Evolutionary conservation across 2,888 invertebrate species (phyloP), one percentile per base, ranked within the genome.

Genomic region (Athalia circularis): DNA sequence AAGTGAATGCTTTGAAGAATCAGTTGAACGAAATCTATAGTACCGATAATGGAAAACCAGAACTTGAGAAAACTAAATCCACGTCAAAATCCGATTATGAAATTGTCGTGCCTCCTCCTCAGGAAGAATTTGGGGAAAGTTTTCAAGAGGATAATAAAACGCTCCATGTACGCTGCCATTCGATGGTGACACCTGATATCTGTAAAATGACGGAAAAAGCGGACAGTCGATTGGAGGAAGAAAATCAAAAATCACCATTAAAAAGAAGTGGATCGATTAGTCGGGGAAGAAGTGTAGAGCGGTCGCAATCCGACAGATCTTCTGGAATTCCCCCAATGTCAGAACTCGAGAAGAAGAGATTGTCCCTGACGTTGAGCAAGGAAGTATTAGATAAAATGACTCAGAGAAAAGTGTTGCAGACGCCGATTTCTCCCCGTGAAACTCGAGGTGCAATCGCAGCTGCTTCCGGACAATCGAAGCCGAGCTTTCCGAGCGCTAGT

Each of bases 11-110:
- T 47, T 91, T 97, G 62, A 96, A 96, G 88, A 93, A 93, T 83
- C 96, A 96, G 87, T 89, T 97, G 0, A 95, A 94, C 83, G 96
- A 96, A 82, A 96, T 97, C 80, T 97, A 96, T 83, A 94, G 95
- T 74, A 93, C 92, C 84, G 93, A 93, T 81, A 88, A 92, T 70
- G 78, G 83, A 4, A 86, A 84, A 15, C 86, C 78, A 65, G 57
- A 74, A n/a, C n/a, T 48, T 43, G 62, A 47, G 5, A 11, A 45
- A 4, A 50, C 62, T 9, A 61, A 9, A 52, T 13, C 76, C 9
- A 45, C 11, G 43, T 45, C 76, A 7, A 81, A 61, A 52, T 57
- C 79, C 3, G 80, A 84, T 3, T 90, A 86, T 65, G 90, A 90
- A 80, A 88, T 90, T 3, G 61, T 87, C 0, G 89, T 90, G 0